These are phyloP conservation scores for Araneus ventricosus DNA, from an alignment of 1,140 invertebrate genomes.

Conservation along the genomic window DNA sequence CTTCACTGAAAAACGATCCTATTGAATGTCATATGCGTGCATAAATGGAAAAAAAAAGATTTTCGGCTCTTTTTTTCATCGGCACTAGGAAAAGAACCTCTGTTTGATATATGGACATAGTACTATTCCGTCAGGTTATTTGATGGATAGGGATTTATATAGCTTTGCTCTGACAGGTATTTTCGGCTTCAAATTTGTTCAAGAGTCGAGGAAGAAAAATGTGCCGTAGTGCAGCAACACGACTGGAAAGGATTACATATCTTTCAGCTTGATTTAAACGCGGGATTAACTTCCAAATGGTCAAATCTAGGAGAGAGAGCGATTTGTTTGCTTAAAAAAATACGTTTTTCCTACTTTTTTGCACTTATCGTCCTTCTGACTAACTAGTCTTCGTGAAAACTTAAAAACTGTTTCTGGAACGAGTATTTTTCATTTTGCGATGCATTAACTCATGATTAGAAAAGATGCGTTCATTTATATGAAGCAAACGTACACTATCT, in stretches of 20 bases:
- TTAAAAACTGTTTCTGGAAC: neutral
- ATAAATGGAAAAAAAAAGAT: neutral
- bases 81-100: too few relatives aligned
- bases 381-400: neutral
- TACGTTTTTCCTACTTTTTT: neutral
- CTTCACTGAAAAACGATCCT: neutral
- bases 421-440: neutral
- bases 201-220: neutral
- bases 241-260: neutral
- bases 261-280: neutral
- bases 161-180: neutral
- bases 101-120: neutral
- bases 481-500: neutral
- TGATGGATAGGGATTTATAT: slow-evolving; percentile 31
- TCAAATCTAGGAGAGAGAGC: neutral
- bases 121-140: neutral
- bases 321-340: neutral
- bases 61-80: neutral
- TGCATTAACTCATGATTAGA: neutral
- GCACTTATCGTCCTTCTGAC: neutral
- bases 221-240: neutral
- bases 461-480: neutral
- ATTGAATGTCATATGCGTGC: neutral
- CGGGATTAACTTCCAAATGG: neutral
- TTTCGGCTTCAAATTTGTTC: neutral